Conservation (phyloP, 1,140 invertebrate genomes). For the Lordiphosa clarofinis region DNA sequence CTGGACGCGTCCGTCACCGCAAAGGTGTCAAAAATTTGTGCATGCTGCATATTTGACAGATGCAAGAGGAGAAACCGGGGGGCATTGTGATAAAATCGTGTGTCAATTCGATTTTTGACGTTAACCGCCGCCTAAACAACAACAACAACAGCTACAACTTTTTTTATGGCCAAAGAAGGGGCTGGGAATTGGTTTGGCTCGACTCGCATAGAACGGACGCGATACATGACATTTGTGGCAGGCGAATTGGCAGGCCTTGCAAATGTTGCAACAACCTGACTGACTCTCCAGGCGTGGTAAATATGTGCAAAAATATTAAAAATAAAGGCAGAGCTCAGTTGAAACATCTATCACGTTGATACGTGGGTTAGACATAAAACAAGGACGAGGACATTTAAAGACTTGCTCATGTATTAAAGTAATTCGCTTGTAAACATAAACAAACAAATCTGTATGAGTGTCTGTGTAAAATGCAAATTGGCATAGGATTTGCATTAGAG, state of each 20-base stretch:
- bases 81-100: constrained; percentile 68
- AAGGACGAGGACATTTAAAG: no score
- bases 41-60: constrained; percentile 59
- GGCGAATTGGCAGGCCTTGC: constrained; percentile 59
- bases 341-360: no score
- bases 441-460: no score
- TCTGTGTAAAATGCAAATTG: no score
- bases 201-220: constrained; percentile 60
- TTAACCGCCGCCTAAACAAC: constrained; percentile 72
- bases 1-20: constrained; percentile 61
- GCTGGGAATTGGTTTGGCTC: constrained; percentile 11
- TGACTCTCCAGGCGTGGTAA: constrained; percentile 2
- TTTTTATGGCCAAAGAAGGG: constrained; percentile 29
- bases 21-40: constrained; percentile 67
- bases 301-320: no score
- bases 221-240: constrained; percentile 72
- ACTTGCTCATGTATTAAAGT: no score
- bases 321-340: no score
- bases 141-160: constrained; percentile 41
- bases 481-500: no score
- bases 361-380: no score
- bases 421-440: no score
- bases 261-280: constrained; percentile 37
- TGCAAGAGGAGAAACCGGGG: constrained; percentile 13
- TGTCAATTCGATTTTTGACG: constrained; percentile 74